Evolutionary conservation across 2,888 invertebrate genomes (phyloP).

Genomic region (Lissonota sp.): DNA sequence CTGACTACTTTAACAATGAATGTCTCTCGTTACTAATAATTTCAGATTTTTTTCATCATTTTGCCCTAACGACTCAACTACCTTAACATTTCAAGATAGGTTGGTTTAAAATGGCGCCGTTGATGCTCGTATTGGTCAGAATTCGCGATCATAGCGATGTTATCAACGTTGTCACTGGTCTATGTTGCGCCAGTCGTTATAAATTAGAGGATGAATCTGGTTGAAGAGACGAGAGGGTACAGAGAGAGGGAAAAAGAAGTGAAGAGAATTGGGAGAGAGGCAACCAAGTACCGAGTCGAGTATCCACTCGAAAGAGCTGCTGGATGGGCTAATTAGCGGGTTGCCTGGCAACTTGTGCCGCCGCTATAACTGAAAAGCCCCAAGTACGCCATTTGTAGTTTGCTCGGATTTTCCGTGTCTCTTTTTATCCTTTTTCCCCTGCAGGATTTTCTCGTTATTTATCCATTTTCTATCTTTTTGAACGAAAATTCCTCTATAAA

Average conservation of each 20-base stretch:
- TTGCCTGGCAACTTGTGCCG: conserved; percentile 80
- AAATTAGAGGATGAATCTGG: conserved; percentile 51
- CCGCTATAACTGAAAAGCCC: conserved; percentile 53
- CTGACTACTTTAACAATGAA: too few species aligned
- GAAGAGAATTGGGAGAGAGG: conserved; percentile 70
- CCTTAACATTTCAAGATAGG: too few species aligned
- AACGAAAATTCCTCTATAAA: neutral
- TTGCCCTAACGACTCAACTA: too few species aligned
- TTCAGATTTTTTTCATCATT: too few species aligned
- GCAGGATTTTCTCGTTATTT: conserved; percentile 36
- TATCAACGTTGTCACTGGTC: conserved; percentile 71
- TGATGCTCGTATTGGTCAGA: too few species aligned
- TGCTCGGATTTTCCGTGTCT: conserved; percentile 62
- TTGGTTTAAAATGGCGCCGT: too few species aligned
- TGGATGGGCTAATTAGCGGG: conserved; percentile 84
- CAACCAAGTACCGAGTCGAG: conserved; percentile 81
- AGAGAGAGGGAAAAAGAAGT: conserved; percentile 65
- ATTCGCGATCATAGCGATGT: conserved; percentile 68
- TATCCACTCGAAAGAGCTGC: conserved; percentile 83
- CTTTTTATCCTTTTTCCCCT: conserved; percentile 40
- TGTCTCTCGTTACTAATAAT: too few species aligned
- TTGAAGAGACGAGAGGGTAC: conserved; percentile 56
- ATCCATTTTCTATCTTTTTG: conserved; percentile 40
- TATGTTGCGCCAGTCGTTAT: conserved; percentile 41
- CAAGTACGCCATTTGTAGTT: conserved; percentile 59